Percentiles rank a stretch among this genome's conserved stretches.
These are phyloP conservation scores for Lepidurus couesii DNA, from an alignment of 1,140 invertebrate genomes.

Conservation along the genomic window DNA sequence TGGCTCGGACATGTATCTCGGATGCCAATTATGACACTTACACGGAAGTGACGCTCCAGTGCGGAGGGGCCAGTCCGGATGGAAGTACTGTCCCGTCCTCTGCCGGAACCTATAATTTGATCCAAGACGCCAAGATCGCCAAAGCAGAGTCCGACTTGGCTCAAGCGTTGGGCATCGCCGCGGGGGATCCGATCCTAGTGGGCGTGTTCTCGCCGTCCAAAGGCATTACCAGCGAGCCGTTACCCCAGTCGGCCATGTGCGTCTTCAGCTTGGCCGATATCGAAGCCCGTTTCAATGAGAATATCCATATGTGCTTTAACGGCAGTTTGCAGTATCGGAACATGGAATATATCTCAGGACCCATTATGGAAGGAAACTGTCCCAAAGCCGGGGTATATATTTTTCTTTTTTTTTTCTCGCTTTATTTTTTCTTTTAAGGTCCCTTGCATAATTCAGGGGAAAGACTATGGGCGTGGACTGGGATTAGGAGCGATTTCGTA, in stretches of 20 bases:
- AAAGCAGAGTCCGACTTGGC: slow-evolving; percentile 74
- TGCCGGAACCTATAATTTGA: slow-evolving; percentile 66
- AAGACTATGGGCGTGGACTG: not conserved
- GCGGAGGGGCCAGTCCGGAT: slow-evolving; percentile 52
- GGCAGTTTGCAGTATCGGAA: slow-evolving; percentile 83
- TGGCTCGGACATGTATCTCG: slow-evolving; percentile 85
- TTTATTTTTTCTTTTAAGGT: not conserved
- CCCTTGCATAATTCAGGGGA: not conserved
- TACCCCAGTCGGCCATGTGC: slow-evolving; percentile 62
- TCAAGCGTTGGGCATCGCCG: slow-evolving; percentile 65
- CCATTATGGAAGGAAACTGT: slow-evolving; percentile 82
- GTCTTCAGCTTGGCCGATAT: slow-evolving; percentile 67
- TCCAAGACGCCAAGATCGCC: slow-evolving; percentile 83
- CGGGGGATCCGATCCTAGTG: slow-evolving; percentile 70
- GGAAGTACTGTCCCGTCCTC: slow-evolving; percentile 35
- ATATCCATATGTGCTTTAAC: slow-evolving; percentile 95
- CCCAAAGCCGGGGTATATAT: slow-evolving; percentile 65
- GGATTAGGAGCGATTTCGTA: not conserved
- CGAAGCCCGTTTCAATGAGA: slow-evolving; percentile 87
- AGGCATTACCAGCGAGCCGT: slow-evolving; percentile 70
- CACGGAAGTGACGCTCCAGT: slow-evolving; percentile 87
- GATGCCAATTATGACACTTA: slow-evolving; percentile 90
- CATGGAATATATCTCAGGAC: slow-evolving; percentile 87
- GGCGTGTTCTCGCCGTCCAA: slow-evolving; percentile 76
- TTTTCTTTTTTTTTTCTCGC: slow-evolving; percentile 30